Conservation (phyloP, 2,888 invertebrate species). For the Ormyrus nitidulus region DNA sequence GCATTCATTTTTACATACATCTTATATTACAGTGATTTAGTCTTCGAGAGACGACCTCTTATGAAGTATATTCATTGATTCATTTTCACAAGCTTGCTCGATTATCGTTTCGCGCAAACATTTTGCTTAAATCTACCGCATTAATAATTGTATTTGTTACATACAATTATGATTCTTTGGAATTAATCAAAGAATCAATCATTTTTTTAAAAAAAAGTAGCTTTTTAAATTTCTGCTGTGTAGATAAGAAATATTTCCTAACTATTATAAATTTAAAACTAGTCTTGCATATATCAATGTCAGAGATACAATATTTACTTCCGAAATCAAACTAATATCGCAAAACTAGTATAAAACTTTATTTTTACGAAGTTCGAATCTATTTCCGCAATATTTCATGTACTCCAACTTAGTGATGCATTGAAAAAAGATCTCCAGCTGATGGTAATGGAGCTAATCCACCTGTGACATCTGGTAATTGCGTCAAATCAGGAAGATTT, state of each 20-base stretch:
- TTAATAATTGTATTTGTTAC: constrained; percentile 7
- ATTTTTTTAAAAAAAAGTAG: constrained; percentile 36
- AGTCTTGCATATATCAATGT: constrained; percentile 12
- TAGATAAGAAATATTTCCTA: constrained; percentile 27
- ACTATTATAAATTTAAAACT: constrained; percentile 23
- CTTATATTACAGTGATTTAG: constrained; percentile 31
- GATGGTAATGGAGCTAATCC: constrained; percentile 95
- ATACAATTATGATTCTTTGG: constrained; percentile 18
- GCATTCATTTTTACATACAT: constrained; percentile 13
- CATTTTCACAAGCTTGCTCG: constrained; percentile 2
- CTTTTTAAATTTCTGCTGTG: constrained; percentile 38
- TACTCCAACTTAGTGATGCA: constrained; percentile 74
- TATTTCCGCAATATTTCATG: too few relatives aligned
- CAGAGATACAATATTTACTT: constrained; percentile 18
- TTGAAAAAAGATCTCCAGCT: constrained; percentile 94
- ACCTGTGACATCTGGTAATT: constrained; percentile 93
- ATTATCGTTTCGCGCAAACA: neutral
- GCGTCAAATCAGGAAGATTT: constrained; percentile 94
- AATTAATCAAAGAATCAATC: constrained; percentile 38
- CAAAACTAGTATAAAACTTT: constrained; percentile 33
- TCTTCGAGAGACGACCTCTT: constrained; percentile 22
- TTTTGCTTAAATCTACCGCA: neutral
- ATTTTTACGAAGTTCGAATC: constrained; percentile 23
- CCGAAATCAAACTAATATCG: constrained; percentile 26
- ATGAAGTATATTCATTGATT: constrained; percentile 29